Conservation (phyloP, 2,113 vertebrate genomes). For the Ailurus styani region DNA sequence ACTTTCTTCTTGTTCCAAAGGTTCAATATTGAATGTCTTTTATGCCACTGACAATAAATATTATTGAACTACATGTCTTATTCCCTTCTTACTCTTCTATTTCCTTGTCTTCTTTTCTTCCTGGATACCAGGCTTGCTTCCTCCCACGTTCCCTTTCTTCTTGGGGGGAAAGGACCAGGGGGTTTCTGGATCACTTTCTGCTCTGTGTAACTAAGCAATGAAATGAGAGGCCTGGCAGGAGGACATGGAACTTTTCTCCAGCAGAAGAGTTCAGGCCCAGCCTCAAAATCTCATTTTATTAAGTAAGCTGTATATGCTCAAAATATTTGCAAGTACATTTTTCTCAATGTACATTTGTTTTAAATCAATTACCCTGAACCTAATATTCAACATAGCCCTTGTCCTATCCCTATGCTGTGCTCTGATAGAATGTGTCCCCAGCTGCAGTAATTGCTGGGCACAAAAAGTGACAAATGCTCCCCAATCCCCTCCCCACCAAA, state of each 20-base stretch:
- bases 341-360: not conserved
- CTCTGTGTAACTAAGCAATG: accelerated
- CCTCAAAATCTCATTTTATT: not conserved
- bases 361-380: not conserved
- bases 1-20: conserved; percentile 68
- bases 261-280: not conserved
- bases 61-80: conserved; percentile 21
- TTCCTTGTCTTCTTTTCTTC: not conserved
- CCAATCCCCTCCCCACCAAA: not conserved
- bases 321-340: not conserved
- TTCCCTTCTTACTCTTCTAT: not conserved
- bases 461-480: not conserved
- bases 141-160: not conserved
- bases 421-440: not conserved
- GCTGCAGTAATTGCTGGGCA: not conserved
- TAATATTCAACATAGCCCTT: not conserved
- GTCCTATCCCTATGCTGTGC: not conserved
- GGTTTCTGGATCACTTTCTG: not conserved
- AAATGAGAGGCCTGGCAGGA: not conserved
- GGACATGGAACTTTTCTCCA: not conserved
- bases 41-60: conserved; percentile 76
- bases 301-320: not conserved
- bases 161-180: not conserved
- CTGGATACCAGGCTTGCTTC: not conserved
- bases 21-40: conserved; percentile 66